Evolutionary conservation across 2,113 vertebrate genomes (phyloP).

Genomic region (Formicarius rufipectus): DNA sequence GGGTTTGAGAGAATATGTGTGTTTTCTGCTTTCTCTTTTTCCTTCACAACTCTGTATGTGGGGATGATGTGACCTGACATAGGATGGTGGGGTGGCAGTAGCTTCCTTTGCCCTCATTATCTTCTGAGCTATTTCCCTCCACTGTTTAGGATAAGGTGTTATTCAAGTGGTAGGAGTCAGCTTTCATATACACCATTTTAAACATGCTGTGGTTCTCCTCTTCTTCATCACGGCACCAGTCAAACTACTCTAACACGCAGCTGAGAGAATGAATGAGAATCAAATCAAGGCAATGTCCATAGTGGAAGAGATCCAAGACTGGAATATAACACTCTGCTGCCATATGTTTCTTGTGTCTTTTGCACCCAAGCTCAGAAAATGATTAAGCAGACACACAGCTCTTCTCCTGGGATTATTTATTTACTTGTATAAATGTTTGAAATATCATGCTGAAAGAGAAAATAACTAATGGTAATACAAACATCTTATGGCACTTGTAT

Average conservation of each 20-base stretch:
- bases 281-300: background rate
- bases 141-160: background rate
- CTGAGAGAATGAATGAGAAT: background rate
- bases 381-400: background rate
- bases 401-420: background rate
- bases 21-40: background rate
- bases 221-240: background rate
- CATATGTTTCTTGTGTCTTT: background rate
- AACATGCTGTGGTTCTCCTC: background rate
- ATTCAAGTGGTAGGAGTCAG: background rate
- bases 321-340: background rate
- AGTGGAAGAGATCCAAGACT: background rate
- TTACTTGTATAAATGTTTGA: background rate
- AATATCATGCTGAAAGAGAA: background rate
- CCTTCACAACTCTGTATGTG: background rate
- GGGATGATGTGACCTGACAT: background rate
- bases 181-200: background rate
- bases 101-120: background rate
- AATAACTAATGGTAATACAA: background rate
- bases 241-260: background rate
- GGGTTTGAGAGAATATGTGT: background rate
- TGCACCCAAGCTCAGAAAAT: background rate
- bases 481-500: background rate
- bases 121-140: background rate
- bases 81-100: background rate